These are phyloP conservation scores for Gymnoscelis rufifasciata DNA, from an alignment of 2,888 invertebrate genomes.

Conservation along the genomic window DNA sequence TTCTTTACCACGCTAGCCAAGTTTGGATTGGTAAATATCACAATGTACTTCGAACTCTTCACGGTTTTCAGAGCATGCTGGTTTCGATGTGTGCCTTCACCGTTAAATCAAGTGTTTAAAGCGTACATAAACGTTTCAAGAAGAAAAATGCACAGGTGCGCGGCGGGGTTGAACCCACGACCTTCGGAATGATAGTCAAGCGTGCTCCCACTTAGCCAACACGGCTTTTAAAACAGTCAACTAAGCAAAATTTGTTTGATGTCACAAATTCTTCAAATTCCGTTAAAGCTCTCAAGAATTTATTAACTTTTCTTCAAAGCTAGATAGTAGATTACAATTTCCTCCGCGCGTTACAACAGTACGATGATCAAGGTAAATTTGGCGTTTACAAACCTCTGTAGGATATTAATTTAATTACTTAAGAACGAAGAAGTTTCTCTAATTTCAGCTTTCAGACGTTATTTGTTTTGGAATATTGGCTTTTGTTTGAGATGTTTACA, in stretches of 20 bases:
- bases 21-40: too few species aligned
- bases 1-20: too few species aligned
- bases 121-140: too few species aligned
- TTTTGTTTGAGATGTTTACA: conserved; percentile 7
- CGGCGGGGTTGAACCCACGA: too few species aligned
- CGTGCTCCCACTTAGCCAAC: too few species aligned
- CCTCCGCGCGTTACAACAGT: conserved; percentile 23
- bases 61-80: too few species aligned
- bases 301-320: conserved; percentile 11
- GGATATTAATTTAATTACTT: conserved; percentile 29
- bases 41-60: too few species aligned
- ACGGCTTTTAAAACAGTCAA: too few species aligned
- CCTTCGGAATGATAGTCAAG: too few species aligned
- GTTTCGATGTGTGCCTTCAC: too few species aligned
- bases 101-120: too few species aligned
- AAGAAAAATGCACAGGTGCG: too few species aligned
- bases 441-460: conserved; percentile 17
- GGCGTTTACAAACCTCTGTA: conserved; percentile 33
- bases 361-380: conserved; percentile 39
- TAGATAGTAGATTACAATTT: conserved; percentile 17
- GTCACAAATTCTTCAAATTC: conserved; percentile 10
- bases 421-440: conserved; percentile 19
- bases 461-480: conserved; percentile 14
- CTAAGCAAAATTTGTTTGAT: neutral
- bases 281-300: conserved; percentile 17